A percentile compares a stretch with the other conserved stretches of the same genome.
Conservation (phyloP, 2,797 vertebrate genomes). For the Pangasius krempfi region DNA sequence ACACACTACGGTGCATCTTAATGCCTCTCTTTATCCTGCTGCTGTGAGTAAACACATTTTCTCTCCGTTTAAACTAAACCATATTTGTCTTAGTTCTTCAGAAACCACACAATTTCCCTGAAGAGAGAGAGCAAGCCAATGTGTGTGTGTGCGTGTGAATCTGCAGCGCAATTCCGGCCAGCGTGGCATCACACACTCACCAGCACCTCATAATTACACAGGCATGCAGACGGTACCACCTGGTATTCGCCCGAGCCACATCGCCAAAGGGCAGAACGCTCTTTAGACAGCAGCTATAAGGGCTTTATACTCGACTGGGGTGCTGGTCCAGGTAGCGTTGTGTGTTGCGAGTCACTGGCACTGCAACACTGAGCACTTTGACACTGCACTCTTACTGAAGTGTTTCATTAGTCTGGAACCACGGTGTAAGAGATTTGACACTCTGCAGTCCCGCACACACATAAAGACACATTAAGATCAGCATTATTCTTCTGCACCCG, state of each 20-base stretch:
- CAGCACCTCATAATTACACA: constrained; percentile 56
- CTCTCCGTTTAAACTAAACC: constrained; percentile 58
- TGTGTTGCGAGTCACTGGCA: not conserved
- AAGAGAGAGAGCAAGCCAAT: constrained; percentile 9
- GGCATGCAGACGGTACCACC: constrained; percentile 52
- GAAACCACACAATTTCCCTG: constrained; percentile 38
- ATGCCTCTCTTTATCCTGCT: constrained; percentile 47
- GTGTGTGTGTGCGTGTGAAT: not conserved
- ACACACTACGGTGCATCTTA: constrained; percentile 35
- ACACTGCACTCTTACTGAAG: constrained; percentile 64
- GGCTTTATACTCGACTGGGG: not conserved
- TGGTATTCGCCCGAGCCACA: constrained; percentile 49
- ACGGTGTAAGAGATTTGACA: constrained; percentile 66
- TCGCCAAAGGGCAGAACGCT: constrained; percentile 29
- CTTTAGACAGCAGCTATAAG: constrained; percentile 13
- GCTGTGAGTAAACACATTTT: constrained; percentile 59
- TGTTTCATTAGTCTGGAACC: constrained; percentile 77
- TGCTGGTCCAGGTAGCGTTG: constrained; percentile 14
- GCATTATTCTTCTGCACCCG: constrained; percentile 51
- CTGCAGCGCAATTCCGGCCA: constrained; percentile 47
- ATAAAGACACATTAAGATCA: constrained; percentile 71
- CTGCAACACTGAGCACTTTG: constrained; percentile 25
- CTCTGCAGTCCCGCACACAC: constrained; percentile 58
- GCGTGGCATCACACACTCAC: constrained; percentile 49
- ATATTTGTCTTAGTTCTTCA: constrained; percentile 51